A percentile compares a stretch with the other conserved stretches of the same genome.
phyloP scores from a whole-genome alignment of 2,888 invertebrate species.

The Eurois occulta region DNA sequence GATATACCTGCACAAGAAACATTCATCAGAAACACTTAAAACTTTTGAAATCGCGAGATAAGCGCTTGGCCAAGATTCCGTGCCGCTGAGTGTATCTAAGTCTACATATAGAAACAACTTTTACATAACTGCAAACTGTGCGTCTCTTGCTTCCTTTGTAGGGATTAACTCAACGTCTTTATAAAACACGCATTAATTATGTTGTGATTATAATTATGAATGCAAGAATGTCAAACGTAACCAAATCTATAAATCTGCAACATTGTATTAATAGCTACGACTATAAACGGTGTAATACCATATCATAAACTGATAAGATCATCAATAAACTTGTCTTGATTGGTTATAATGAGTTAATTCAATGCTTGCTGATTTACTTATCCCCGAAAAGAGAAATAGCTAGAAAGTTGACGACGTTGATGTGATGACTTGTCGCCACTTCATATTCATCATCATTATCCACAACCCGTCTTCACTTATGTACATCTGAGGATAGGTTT shows the following conservation, averaged over 20 bases:
- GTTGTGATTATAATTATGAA: background rate
- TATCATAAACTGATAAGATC: background rate
- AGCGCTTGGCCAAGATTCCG: too few relatives aligned
- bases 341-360: background rate
- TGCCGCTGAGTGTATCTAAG: too few relatives aligned
- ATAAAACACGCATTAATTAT: background rate
- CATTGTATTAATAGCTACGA: background rate
- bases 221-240: background rate
- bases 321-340: background rate
- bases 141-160: too few relatives aligned
- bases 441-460: too few relatives aligned
- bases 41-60: too few relatives aligned
- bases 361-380: background rate
- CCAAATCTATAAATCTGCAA: constrained; percentile 3
- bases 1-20: too few relatives aligned
- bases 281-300: background rate
- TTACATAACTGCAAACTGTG: background rate
- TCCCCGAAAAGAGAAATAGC: background rate
- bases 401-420: too few relatives aligned
- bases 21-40: too few relatives aligned
- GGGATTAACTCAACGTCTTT: background rate
- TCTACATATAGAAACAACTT: background rate
- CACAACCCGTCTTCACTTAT: too few relatives aligned
- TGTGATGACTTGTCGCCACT: too few relatives aligned
- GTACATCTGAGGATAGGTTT: too few relatives aligned